These are phyloP conservation scores for Trichoplusia ni DNA, from an alignment of 1,140 invertebrate species.

Conservation along the genomic window DNA sequence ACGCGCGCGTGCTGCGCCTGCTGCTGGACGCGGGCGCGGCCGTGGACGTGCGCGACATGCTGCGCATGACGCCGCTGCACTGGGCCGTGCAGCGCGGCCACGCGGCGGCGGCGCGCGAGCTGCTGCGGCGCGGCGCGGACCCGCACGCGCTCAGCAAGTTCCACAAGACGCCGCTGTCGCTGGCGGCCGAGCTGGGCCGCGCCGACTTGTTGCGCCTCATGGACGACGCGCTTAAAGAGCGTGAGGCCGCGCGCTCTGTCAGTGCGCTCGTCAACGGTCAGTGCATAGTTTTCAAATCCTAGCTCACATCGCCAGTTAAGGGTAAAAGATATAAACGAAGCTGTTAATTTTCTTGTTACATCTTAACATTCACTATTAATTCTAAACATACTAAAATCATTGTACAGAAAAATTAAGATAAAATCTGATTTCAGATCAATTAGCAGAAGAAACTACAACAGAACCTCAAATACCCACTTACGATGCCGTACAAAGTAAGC, in stretches of 20 bases:
- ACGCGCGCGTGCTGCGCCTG: conserved; percentile 88
- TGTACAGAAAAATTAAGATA: too few species aligned
- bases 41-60: conserved; percentile 86
- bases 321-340: too few species aligned
- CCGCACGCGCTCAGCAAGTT: conserved; percentile 81
- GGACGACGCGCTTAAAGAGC: conserved; percentile 12
- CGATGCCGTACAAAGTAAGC: conserved; percentile 23
- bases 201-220: conserved; percentile 13
- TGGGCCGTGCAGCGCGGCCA: conserved; percentile 93
- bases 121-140: conserved; percentile 89
- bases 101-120: conserved; percentile 84
- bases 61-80: conserved; percentile 96
- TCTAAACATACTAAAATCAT: too few species aligned
- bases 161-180: conserved; percentile 29
- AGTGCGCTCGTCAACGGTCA: conserved; percentile 2
- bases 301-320: background rate
- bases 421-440: conserved; percentile 15
- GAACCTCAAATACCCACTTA: conserved; percentile 10
- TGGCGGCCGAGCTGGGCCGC: conserved; percentile 82
- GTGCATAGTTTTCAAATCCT: too few species aligned
- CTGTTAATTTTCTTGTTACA: too few species aligned
- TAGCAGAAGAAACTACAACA: background rate
- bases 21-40: conserved; percentile 92
- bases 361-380: too few species aligned
- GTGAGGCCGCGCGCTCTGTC: conserved; percentile 21